Base-by-base conservation (phyloP, 1,140 invertebrate genomes). In the Brevipalpus yothersi region DNA sequence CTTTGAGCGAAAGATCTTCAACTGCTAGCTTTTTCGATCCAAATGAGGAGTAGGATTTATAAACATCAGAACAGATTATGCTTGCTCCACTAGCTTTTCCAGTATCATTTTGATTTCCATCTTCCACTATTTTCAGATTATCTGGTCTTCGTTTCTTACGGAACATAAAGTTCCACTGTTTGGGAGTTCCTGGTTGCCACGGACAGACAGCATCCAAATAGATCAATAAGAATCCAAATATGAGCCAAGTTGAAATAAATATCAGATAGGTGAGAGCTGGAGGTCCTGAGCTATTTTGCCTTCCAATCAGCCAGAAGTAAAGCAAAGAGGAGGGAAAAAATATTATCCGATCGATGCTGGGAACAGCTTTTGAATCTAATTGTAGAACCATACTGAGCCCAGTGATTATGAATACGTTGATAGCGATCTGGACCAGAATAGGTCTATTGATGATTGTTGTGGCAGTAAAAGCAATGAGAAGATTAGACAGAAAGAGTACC, bases 1-100 rank as follows among this genome's bases (percentile, higher is more conserved):
- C 81, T 60, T 80, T 79, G 12, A 86, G 69, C 45, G 73, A 76
- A 42, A 81, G 68, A 45, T 79, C 75, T 59, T 80, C 78, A 1
- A 91, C 78, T 1, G 81, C 88, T 49, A 72, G 68, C 68, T 79
- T 80, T 65, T 61, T 64, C 15, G 15, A 17, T 15, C 17, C 53
- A 12, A 19, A 12, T 4, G 40, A 31, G 12, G 43, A 12, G 53
- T 60, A 61, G 10, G 51, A 17, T 58, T 65, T 72, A 0, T 67
- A 63, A 15, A 77, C 70, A 41, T 75, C 73, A 12, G 73, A 40
- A 17, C 23, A 31, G n/a, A 19, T 51, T n/a, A 19, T 51, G 3
- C 21, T 19, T 5, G 66, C 75, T 76, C 63, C 74, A 74, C 67
- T 69, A 73, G 7, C 71, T 67, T 31, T 31, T 31, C 5, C 31